A percentile compares a stretch with the other conserved stretches of the same genome.
phyloP scores from a whole-genome alignment of 2,888 invertebrate species.

The Ischnus inquisitorius region DNA sequence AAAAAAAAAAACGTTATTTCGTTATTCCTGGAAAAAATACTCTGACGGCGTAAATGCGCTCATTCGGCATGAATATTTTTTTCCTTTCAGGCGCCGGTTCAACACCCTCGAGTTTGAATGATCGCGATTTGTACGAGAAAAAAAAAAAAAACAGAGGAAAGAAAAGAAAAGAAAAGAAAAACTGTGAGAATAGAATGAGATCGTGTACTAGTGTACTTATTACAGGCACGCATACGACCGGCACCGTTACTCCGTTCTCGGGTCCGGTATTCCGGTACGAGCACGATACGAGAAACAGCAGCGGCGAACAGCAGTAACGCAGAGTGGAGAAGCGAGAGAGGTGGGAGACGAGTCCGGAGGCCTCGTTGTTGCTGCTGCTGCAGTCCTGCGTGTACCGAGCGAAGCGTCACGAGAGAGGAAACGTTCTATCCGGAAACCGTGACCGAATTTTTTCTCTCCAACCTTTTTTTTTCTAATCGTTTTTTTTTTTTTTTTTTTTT shows the following conservation, averaged over 20 bases:
- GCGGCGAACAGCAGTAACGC: slow-evolving; percentile 3
- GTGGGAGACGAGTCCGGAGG: slow-evolving; percentile 15
- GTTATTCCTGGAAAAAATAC: too few relatives aligned
- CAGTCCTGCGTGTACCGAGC: slow-evolving; percentile 53
- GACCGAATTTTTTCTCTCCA: slow-evolving; percentile 54
- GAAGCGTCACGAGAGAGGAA: slow-evolving; percentile 66
- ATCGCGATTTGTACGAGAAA: neutral
- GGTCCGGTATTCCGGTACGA: slow-evolving; percentile 31
- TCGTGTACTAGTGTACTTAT: slow-evolving; percentile 23
- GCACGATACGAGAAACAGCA: slow-evolving; percentile 29
- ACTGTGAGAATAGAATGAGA: slow-evolving; percentile 4
- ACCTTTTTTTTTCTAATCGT: neutral
- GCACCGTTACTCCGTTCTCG: slow-evolving; percentile 56
- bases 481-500: too few relatives aligned
- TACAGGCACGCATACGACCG: slow-evolving; percentile 50
- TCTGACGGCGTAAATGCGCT: too few relatives aligned
- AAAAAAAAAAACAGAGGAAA: slow-evolving; percentile 21
- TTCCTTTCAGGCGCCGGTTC: neutral
- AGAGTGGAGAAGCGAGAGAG: slow-evolving; percentile 19
- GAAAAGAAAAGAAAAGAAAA: slow-evolving; percentile 3
- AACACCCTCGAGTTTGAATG: slow-evolving; percentile 26
- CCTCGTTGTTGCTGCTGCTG: slow-evolving; percentile 8
- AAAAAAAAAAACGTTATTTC: too few relatives aligned
- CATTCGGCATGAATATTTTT: neutral
- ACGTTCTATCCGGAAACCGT: slow-evolving; percentile 60